Base-by-base conservation (phyloP, 2,113 vertebrate genomes). In the Ceuthmochares aereus region DNA sequence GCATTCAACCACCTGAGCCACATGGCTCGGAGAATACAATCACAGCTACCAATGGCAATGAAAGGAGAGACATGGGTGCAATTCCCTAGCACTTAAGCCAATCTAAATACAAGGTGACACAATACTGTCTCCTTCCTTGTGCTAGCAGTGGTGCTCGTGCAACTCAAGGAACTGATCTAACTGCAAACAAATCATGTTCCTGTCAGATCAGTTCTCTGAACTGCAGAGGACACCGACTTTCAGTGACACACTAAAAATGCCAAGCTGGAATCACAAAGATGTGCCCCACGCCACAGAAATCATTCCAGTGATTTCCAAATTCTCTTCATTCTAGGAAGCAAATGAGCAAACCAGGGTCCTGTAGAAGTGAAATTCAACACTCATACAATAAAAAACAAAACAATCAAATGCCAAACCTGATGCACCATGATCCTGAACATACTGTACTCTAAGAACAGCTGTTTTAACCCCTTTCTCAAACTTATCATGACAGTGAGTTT, bases 401-500 rank as follows among this genome's bases (percentile, higher is more conserved):
- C 12, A 81, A 68, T 27, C 47, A 56, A 67, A 74, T 19, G 54
- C 40, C 74, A 49, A 91, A 49, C 14, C 26, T 14, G 14, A 22
- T 49, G 14, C 30, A 15, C 45, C 30, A 20, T 7, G 6, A 56
- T 56, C 26, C 21, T 60, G 36, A 74, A 56, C 26, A 32, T 3
- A 68, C 2, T 13, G 14, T 14, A 47, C 55, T 47, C 51, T 69
- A 62, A 55, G 5, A 62, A 25, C 5, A 78, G n/a, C 4, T 32
- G 21, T 3, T 58, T 47, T 54, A 79, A 45, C 23, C 9, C 25
- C 10, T 49, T 32, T 66, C 59, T 66, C 37, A 52, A 66, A 36
- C 4, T 63, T 59, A 52, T 2, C 16, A 23, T 3, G 17, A 62
- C 3, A 2, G 21, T 1, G 8, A 60, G 20, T 16, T 37, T n/a